phyloP scores from a whole-genome alignment of 35 echinoderm and acorn worm species.

The Ophiothrix spiculata region DNA sequence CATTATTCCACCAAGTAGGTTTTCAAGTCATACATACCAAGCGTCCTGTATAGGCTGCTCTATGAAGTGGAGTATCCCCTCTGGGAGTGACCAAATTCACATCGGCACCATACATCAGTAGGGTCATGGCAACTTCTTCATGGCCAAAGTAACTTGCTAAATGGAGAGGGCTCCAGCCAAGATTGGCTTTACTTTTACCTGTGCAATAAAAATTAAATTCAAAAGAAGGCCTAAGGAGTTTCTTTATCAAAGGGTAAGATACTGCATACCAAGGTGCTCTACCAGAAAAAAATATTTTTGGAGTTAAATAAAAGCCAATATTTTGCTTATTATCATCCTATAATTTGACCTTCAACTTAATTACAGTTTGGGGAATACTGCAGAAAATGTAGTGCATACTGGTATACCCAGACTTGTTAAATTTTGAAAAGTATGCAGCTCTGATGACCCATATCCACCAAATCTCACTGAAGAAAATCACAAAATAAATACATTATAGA shows the following conservation, averaged over 20 bases:
- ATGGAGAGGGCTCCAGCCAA: conserved; percentile 85
- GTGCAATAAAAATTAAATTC: too few species aligned
- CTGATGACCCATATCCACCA: not conserved
- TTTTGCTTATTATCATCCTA: too few species aligned
- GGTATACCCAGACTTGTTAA: not conserved
- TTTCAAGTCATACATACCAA: too few species aligned
- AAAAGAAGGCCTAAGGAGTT: too few species aligned
- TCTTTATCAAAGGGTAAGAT: too few species aligned
- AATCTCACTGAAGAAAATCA: not conserved
- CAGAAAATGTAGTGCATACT: not conserved
- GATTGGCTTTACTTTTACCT: conserved; percentile 84
- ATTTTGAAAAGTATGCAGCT: not conserved
- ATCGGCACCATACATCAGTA: conserved; percentile 62
- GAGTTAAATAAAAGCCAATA: too few species aligned
- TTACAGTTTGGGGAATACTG: too few species aligned
- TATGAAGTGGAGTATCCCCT: conserved; percentile 89
- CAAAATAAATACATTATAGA: not conserved
- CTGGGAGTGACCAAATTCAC: conserved; percentile 67
- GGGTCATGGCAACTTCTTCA: conserved; percentile 54
- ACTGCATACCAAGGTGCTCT: too few species aligned
- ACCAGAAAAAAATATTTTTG: too few species aligned
- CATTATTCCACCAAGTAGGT: too few species aligned
- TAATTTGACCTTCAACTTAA: too few species aligned
- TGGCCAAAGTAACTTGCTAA: conserved; percentile 93
- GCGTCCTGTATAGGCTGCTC: conserved; percentile 87